These are phyloP conservation scores for Sus cebifrons DNA, from an alignment of 2,797 vertebrate genomes.

Conservation along the genomic window DNA sequence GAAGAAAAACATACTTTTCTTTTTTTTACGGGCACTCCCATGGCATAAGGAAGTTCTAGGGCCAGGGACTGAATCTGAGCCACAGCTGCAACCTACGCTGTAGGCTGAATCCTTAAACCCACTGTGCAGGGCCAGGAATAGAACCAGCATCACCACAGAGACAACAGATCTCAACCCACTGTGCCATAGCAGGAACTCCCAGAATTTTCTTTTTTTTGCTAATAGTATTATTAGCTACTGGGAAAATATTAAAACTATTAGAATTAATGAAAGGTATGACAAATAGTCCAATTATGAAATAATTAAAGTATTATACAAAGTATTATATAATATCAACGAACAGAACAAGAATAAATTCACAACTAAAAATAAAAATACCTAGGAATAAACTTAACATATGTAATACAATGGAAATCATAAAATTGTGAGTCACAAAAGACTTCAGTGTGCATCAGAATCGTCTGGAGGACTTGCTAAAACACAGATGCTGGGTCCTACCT, in stretches of 20 bases:
- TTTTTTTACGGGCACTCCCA: not conserved
- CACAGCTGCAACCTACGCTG: too few species aligned
- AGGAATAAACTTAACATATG: slow-evolving; percentile 62
- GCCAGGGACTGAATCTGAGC: too few species aligned
- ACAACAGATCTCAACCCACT: too few species aligned
- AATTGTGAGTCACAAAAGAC: slow-evolving; percentile 52
- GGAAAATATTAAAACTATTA: slow-evolving; percentile 49
- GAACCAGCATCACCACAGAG: too few species aligned
- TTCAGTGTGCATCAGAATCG: slow-evolving; percentile 12
- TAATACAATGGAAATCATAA: slow-evolving; percentile 50
- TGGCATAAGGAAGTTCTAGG: too few species aligned
- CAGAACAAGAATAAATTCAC: slow-evolving; percentile 23
- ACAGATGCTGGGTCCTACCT: not conserved
- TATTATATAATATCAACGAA: slow-evolving; percentile 7
- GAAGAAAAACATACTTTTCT: not conserved
- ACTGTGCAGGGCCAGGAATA: too few species aligned
- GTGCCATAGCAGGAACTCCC: too few species aligned
- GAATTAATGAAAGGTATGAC: not conserved
- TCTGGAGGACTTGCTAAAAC: slow-evolving; percentile 28
- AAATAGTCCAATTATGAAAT: slow-evolving; percentile 63
- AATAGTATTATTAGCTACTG: slow-evolving; percentile 39
- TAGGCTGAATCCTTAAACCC: too few species aligned
- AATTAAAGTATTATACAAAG: slow-evolving; percentile 32
- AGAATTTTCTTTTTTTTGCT: not conserved
- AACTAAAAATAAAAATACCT: slow-evolving; percentile 45